These are phyloP conservation scores for Myripristis murdjan DNA, from an alignment of 2,797 vertebrate genomes.

Conservation along the genomic window DNA sequence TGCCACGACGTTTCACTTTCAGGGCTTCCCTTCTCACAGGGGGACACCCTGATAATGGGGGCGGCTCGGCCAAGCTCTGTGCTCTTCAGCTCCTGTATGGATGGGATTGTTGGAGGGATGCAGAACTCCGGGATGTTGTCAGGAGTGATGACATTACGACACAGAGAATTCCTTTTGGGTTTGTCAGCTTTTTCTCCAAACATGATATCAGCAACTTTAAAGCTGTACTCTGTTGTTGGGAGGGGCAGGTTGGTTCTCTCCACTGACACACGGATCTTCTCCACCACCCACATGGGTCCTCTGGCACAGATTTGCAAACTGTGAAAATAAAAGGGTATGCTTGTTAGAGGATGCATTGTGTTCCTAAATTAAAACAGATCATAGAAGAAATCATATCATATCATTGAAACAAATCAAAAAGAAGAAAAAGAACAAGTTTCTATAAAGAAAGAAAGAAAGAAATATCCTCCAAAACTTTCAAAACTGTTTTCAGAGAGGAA, in stretches of 20 bases:
- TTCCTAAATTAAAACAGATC: conserved; percentile 21
- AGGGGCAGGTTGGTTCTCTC: conserved; percentile 83
- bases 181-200: conserved; percentile 84
- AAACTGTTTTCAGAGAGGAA: neutral
- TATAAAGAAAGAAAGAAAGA: neutral
- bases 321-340: conserved; percentile 49
- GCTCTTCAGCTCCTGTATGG: conserved; percentile 71
- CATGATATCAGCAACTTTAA: conserved; percentile 84
- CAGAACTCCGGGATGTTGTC: conserved; percentile 95
- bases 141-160: conserved; percentile 94
- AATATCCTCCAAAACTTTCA: neutral
- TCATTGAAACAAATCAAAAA: too few relatives aligned
- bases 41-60: conserved; percentile 51
- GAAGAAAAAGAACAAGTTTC: too few relatives aligned
- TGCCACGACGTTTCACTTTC: conserved; percentile 55
- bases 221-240: conserved; percentile 79
- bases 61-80: conserved; percentile 61
- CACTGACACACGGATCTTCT: conserved; percentile 85
- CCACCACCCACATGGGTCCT: conserved; percentile 85
- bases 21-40: conserved; percentile 59
- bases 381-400: neutral
- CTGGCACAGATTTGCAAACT: conserved; percentile 37
- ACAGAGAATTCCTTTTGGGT: conserved; percentile 80
- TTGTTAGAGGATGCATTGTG: conserved; percentile 2
- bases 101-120: conserved; percentile 90